These are phyloP conservation scores for Enteromius radiatus DNA, from an alignment of 2,797 vertebrate genomes.

Conservation along the genomic window DNA sequence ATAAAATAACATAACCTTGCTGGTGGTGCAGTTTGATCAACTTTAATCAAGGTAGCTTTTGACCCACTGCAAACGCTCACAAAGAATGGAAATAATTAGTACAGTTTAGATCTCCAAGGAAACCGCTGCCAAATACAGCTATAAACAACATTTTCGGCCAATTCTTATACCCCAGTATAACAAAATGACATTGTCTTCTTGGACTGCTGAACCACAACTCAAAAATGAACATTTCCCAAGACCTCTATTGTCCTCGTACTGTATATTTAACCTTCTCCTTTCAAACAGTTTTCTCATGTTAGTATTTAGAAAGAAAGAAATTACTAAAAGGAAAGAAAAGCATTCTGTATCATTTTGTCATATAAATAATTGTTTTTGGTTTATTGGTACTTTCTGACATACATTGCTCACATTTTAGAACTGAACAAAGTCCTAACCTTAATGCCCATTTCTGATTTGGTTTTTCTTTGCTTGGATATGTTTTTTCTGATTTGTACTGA, in stretches of 20 bases:
- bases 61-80: slow-evolving; percentile 34
- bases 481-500: background rate
- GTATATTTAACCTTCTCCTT: background rate
- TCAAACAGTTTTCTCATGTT: background rate
- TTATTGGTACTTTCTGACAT: background rate
- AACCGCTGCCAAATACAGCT: slow-evolving; percentile 69
- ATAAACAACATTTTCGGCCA: slow-evolving; percentile 68
- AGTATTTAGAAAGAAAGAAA: background rate
- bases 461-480: background rate
- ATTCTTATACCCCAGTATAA: slow-evolving; percentile 62
- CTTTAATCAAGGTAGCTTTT: slow-evolving; percentile 38
- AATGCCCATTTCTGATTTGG: background rate
- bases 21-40: slow-evolving; percentile 15
- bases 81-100: slow-evolving; percentile 75
- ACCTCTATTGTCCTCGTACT: background rate
- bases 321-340: background rate
- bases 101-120: slow-evolving; percentile 67
- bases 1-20: slow-evolving; percentile 11
- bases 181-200: slow-evolving; percentile 42
- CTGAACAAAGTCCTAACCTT: background rate
- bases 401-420: background rate
- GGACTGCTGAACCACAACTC: slow-evolving; percentile 12
- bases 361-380: background rate
- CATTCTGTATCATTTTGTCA: background rate
- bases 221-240: slow-evolving; percentile 21